Base-by-base conservation (phyloP, 2,113 vertebrate genomes). In the Colinus virginianus region DNA sequence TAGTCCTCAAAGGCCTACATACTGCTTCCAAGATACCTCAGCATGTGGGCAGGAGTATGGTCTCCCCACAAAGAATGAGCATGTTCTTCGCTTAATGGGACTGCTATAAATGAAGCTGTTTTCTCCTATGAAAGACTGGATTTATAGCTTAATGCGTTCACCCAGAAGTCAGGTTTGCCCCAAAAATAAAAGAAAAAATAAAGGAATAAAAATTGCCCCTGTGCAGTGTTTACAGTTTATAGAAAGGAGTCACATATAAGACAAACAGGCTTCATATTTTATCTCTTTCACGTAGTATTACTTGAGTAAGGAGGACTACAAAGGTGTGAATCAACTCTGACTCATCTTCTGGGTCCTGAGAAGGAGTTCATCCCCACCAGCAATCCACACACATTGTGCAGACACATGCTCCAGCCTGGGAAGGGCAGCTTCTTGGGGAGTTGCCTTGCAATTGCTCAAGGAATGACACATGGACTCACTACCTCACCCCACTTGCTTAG, bases 21-120 rank as follows among this genome's bases (percentile, higher is more conserved):
- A 86, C 66, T 80, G 26, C 68, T 91, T 94, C 91, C 79, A 91
- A 92, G 94, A 32, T 90, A 94, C 66, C 76, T 75, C 78, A 64
- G 55, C 30, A 38, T 81, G 76, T 45, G 87, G 72, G 71, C 76
- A 88, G 66, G 77, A 93, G 93, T 92, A 93, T 61, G 85, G 72
- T 81, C 72, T 93, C 85, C 76, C 85, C 64, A 42, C 69, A 75
- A 87, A 89, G 76, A 93, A 66, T 62, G 77, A 88, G 25, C 59
- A 59, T 75, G 42, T 30, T 83, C 78, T 77, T 90, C 87, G 75
- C 64, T 49, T 95, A 93, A 91, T 86, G 69, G 68, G 87, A 71
- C 13, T 16, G 51, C 87, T 94, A 85, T 40, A 92, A 92, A 95
- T 83, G 81, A 79, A 78, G 61, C n/a, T 79, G 59, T n/a, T 96